These are phyloP conservation scores for Tipula lateralis DNA, from an alignment of 2,888 invertebrate species.

Conservation along the genomic window DNA sequence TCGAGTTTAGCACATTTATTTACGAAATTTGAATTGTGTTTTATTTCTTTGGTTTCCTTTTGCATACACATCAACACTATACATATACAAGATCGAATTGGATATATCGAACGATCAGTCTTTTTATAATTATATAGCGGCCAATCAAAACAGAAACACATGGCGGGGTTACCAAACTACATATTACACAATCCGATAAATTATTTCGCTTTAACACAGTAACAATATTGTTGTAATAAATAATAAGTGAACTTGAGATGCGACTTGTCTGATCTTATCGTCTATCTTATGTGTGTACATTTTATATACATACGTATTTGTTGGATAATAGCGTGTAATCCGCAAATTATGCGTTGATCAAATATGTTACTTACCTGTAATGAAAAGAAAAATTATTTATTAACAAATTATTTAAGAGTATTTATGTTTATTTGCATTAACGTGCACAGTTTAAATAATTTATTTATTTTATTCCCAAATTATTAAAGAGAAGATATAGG, in stretches of 20 bases:
- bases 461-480: no score
- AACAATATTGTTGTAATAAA: no score
- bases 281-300: neutral
- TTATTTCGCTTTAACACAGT: neutral
- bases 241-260: neutral
- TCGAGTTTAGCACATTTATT: conserved; percentile 1
- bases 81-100: neutral
- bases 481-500: no score
- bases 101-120: neutral
- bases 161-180: neutral
- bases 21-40: neutral
- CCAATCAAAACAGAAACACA: neutral
- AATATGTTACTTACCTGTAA: neutral
- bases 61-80: neutral
- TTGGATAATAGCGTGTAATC: neutral
- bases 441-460: no score
- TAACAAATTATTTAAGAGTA: neutral
- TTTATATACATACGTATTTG: neutral
- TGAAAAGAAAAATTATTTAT: neutral
- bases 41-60: neutral
- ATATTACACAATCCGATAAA: neutral
- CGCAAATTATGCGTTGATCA: neutral
- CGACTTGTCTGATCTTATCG: neutral
- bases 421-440: no score
- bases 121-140: conserved; percentile 4